These are phyloP conservation scores for Orchesellides sinensis DNA, from an alignment of 2,888 invertebrate species.

Conservation along the genomic window DNA sequence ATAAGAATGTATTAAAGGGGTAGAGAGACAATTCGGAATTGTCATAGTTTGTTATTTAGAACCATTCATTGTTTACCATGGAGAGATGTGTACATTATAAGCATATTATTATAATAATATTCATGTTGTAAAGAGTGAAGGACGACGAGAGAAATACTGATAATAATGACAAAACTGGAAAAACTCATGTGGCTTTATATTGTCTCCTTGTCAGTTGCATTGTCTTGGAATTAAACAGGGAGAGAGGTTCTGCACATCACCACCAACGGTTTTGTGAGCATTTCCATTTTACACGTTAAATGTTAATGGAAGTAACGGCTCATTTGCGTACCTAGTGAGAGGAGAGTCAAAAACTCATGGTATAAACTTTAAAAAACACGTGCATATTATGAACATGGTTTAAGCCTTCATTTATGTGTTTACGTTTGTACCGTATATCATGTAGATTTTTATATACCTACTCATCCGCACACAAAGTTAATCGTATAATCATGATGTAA, in stretches of 20 bases:
- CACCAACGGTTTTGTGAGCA: neutral
- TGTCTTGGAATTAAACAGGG: neutral
- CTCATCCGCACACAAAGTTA: too few relatives aligned
- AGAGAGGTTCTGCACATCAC: neutral
- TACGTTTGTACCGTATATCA: too few relatives aligned
- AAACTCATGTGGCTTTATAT: neutral
- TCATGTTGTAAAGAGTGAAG: neutral
- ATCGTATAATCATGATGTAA: neutral
- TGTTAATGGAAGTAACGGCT: slow-evolving; percentile 71
- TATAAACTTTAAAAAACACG: slow-evolving; percentile 21
- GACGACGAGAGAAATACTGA: neutral
- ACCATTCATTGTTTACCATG: slow-evolving; percentile 28
- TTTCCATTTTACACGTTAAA: slow-evolving; percentile 56
- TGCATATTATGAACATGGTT: neutral
- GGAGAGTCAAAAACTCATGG: slow-evolving; percentile 12
- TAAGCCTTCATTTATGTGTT: too few relatives aligned
- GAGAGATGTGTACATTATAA: neutral
- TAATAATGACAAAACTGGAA: slow-evolving; percentile 19
- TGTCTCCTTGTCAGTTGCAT: neutral
- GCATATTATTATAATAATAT: neutral
- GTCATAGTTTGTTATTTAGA: slow-evolving; percentile 53
- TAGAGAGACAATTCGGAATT: slow-evolving; percentile 57
- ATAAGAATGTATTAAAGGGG: neutral
- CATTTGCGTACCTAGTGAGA: slow-evolving; percentile 56
- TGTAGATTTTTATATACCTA: too few relatives aligned